phyloP scores from a whole-genome alignment of 2,888 invertebrate genomes.

The Incurvaria masculella region DNA sequence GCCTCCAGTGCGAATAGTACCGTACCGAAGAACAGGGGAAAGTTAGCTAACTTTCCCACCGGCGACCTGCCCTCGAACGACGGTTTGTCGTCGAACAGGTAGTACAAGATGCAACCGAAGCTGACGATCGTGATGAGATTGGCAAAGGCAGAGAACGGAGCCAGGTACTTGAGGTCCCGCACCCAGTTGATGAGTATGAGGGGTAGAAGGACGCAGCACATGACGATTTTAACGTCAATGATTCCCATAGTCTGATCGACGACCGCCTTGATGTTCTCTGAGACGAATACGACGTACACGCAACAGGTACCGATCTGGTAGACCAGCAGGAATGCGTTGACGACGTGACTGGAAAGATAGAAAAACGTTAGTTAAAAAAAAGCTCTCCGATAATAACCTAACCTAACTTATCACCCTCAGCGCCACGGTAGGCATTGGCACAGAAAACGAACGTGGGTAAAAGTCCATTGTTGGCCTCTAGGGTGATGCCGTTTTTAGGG shows the following conservation, averaged over 20 bases:
- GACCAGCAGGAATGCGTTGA: slow-evolving; percentile 72
- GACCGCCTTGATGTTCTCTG: slow-evolving; percentile 76
- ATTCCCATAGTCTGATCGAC: slow-evolving; percentile 50
- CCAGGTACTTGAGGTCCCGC: slow-evolving; percentile 79
- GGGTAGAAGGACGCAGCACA: slow-evolving; percentile 70
- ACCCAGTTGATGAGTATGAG: slow-evolving; percentile 79
- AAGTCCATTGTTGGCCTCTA: too few species aligned
- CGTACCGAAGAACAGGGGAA: slow-evolving; percentile 94
- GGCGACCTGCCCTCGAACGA: slow-evolving; percentile 60
- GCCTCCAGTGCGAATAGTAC: slow-evolving; percentile 96
- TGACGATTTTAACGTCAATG: slow-evolving; percentile 61
- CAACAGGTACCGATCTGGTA: slow-evolving; percentile 97
- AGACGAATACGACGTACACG: slow-evolving; percentile 93
- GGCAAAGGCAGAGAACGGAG: slow-evolving; percentile 87
- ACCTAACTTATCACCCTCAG: too few species aligned
- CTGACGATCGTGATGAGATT: slow-evolving; percentile 81
- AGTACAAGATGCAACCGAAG: slow-evolving; percentile 83
- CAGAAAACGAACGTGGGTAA: too few species aligned
- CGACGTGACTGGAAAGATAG: slow-evolving; percentile 59
- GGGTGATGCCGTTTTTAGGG: too few species aligned
- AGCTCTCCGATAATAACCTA: too few species aligned
- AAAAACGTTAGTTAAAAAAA: too few species aligned
- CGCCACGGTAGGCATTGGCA: too few species aligned
- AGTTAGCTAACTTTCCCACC: slow-evolving; percentile 62
- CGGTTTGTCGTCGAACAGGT: slow-evolving; percentile 72